A percentile compares a stretch with the other conserved stretches of the same genome.
Conservation (phyloP, 1,140 invertebrate genomes). For the Gryllus bimaculatus region DNA sequence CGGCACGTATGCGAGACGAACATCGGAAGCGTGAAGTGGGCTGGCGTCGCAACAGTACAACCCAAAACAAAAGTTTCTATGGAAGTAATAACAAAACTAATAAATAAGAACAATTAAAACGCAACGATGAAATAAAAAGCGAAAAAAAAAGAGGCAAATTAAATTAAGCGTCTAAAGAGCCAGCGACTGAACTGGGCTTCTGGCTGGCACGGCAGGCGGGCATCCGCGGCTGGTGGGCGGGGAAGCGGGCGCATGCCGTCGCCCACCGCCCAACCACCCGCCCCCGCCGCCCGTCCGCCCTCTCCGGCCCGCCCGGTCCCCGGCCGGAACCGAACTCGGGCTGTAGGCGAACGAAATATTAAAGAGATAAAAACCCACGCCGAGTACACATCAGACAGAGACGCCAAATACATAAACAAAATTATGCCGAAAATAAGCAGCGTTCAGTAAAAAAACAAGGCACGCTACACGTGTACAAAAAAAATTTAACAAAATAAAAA, state of each 20-base stretch:
- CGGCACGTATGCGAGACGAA: background rate
- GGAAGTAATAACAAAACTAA: background rate
- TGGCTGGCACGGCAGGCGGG: background rate
- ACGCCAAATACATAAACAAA: too few relatives aligned
- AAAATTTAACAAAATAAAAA: too few relatives aligned
- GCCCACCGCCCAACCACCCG: too few relatives aligned
- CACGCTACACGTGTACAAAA: too few relatives aligned
- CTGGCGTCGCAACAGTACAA: background rate
- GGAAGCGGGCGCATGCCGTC: too few relatives aligned
- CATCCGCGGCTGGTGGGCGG: too few relatives aligned
- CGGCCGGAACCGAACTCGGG: background rate
- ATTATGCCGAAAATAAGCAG: too few relatives aligned
- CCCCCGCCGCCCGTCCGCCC: too few relatives aligned
- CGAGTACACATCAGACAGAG: background rate
- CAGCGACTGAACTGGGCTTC: background rate
- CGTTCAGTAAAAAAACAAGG: too few relatives aligned
- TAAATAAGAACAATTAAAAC: slow-evolving; percentile 6
- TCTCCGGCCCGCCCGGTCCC: too few relatives aligned
- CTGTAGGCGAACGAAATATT: background rate
- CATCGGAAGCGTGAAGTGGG: background rate
- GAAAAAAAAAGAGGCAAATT: background rate
- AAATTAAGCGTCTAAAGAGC: slow-evolving; percentile 1
- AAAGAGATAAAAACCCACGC: background rate
- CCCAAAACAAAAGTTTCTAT: slow-evolving; percentile 1
- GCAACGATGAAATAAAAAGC: background rate